These are phyloP conservation scores for Pantherophis vulpinus DNA, from an alignment of 2,797 vertebrate species.

Conservation along the genomic window DNA sequence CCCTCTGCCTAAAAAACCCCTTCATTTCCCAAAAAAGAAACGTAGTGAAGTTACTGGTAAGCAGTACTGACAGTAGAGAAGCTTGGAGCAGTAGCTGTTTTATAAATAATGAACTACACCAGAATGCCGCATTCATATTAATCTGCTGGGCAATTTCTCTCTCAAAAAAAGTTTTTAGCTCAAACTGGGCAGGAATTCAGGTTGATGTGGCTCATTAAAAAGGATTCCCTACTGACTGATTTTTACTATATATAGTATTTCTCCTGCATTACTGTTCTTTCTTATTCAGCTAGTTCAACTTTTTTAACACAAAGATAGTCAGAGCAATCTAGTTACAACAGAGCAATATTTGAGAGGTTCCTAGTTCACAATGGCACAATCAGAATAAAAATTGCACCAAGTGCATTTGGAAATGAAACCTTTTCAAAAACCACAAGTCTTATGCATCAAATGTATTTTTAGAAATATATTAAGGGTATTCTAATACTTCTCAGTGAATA, in stretches of 20 bases:
- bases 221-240: not conserved
- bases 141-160: not conserved
- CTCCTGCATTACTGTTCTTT: not conserved
- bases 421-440: not conserved
- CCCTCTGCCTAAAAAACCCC: not conserved
- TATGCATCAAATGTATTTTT: slow-evolving; percentile 21
- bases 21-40: not conserved
- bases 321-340: not conserved
- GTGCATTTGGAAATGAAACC: not conserved
- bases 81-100: not conserved
- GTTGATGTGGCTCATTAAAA: slow-evolving; percentile 1
- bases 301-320: not conserved
- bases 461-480: slow-evolving; percentile 9
- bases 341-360: not conserved
- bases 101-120: slow-evolving; percentile 1
- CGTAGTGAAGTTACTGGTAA: not conserved
- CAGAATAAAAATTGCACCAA: not conserved
- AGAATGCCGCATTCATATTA: not conserved
- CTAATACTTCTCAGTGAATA: slow-evolving; percentile 11
- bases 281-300: not conserved
- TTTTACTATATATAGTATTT: not conserved
- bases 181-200: not conserved
- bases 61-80: not conserved
- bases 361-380: not conserved
- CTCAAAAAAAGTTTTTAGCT: not conserved